A percentile compares a stretch with the other conserved stretches of the same genome.
Conservation (phyloP, 2,888 invertebrate genomes). For the Melanargia galathea region DNA sequence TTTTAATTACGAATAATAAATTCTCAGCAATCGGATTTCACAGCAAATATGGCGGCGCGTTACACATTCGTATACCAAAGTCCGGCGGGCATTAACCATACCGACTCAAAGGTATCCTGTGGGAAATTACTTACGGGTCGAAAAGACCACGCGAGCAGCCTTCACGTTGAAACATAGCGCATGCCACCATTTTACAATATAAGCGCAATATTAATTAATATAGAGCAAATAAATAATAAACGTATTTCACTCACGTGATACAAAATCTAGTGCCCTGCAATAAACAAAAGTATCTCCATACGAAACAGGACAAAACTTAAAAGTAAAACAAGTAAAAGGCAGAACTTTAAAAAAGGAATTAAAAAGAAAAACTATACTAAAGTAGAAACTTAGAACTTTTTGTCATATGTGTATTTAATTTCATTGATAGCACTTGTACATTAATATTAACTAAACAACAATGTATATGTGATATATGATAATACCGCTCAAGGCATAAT, state of each 20-base stretch:
- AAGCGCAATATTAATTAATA: constrained; percentile 14
- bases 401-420: too few relatives aligned
- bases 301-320: too few relatives aligned
- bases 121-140: constrained; percentile 69
- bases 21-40: constrained; percentile 34
- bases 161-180: constrained; percentile 34
- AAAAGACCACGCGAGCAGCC: constrained; percentile 46
- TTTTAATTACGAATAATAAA: constrained; percentile 37
- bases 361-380: too few relatives aligned
- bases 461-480: too few relatives aligned
- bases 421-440: too few relatives aligned
- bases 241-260: background rate
- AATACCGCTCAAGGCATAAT: too few relatives aligned
- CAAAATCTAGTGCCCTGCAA: too few relatives aligned
- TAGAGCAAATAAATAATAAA: background rate
- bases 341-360: too few relatives aligned
- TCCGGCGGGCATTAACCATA: constrained; percentile 72
- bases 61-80: constrained; percentile 52
- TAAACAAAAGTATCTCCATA: too few relatives aligned
- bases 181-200: constrained; percentile 15
- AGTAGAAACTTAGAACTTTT: too few relatives aligned
- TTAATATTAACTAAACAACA: too few relatives aligned
- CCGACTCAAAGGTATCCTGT: constrained; percentile 71
- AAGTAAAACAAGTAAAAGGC: too few relatives aligned
- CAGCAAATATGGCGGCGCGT: constrained; percentile 39